A percentile compares a stretch with the other conserved stretches of the same genome.
Evolutionary conservation across 2,888 invertebrate species (phyloP).

Genomic region (Protophormia terraenovae): DNA sequence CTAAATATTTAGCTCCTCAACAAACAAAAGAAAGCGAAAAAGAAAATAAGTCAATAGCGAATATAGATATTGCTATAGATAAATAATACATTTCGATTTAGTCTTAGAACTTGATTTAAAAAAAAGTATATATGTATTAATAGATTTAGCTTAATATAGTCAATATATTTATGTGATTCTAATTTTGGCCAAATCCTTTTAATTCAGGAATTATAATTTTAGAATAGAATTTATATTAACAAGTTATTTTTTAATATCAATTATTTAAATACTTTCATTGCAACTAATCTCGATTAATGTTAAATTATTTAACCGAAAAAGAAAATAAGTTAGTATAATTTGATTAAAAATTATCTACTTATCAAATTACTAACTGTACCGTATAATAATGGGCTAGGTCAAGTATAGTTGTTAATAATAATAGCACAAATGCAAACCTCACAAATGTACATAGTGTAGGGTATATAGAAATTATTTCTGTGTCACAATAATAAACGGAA

Average conservation of each 20-base stretch:
- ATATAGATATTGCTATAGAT: neutral
- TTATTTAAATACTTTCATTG: no score
- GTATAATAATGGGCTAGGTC: neutral
- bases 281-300: no score
- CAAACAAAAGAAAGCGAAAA: neutral
- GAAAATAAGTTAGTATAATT: neutral
- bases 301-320: neutral
- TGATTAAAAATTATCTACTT: neutral
- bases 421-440: neutral
- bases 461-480: neutral
- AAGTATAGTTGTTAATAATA: neutral
- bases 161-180: no score
- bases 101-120: no score
- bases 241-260: no score
- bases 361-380: neutral
- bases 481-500: neutral
- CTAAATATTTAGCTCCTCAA: neutral
- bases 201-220: no score
- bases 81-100: no score
- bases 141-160: no score
- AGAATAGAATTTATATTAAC: no score
- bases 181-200: no score
- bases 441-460: neutral
- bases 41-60: neutral
- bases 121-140: no score